Evolutionary conservation across 35 echinoderm and acorn worm genomes (phyloP), one percentile per base, ranked within the genome.

Genomic region (Eucidaris tribuloides): DNA sequence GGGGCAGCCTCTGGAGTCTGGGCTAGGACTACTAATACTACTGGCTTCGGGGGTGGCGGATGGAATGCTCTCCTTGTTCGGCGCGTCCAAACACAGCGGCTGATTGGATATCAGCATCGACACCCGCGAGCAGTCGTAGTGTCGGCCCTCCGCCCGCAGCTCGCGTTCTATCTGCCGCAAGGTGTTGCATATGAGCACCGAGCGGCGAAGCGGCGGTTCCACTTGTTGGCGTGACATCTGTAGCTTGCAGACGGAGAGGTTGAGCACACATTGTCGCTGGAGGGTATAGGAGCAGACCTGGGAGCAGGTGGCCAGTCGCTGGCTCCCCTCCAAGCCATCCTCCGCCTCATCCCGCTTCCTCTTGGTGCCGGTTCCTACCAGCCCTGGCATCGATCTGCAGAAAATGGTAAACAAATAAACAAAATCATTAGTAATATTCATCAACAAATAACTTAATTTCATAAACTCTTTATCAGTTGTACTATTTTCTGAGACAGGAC

Each of bases 101-200:
- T 88, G 81, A 28, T 83, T 84, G 44, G 65, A 78, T 32, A 91
- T 91, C 4, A 91, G 35, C 71, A 78, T 91, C 27, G 88, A 84
- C 33, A 91, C 65, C 23, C 65, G 57, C 19, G 45, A 61, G 36
- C 76, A 91, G 81, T 91, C 88, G 23, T 78, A 62, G 43, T 84
- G 54, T 72, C 82, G 52, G 9, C 88, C 88, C 74, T 91, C 88
- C 31, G 88, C 81, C 23, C 83, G 78, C 22, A 92, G 55, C 43
- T 92, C 90, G 7, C 86, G 78, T 13, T 92, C 78, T 22, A 92
- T 92, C 27, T 92, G 84, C 33, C 78, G 18, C 42, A 92, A 79
- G 0, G 90, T 92, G 71, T 92, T 92, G 79, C 90, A 86, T 33
- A 92, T 92, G 48, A 92, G 79, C 78, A 92, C 90, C 0, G 90